Conservation (phyloP, 2,113 vertebrate genomes). For the Bettongia penicillata region DNA sequence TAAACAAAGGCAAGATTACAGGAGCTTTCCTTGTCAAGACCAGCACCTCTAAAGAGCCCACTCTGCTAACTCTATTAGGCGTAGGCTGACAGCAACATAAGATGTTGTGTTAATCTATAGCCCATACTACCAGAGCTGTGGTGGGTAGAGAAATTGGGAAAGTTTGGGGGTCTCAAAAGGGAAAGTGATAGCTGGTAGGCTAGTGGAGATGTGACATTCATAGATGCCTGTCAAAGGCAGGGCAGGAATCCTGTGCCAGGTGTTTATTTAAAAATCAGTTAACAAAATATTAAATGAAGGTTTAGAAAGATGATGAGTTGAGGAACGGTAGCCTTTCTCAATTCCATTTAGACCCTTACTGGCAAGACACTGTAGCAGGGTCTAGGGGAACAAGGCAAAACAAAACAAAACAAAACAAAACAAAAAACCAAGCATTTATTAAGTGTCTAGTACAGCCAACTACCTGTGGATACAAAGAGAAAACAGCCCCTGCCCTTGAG, state of each 20-base stretch:
- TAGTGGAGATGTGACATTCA: rapidly evolving
- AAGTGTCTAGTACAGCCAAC: neutral
- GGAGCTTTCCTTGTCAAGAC: conserved; percentile 78
- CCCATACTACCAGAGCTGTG: conserved; percentile 25
- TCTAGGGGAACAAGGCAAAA: neutral
- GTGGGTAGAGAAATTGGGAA: conserved; percentile 60
- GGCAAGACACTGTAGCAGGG: neutral
- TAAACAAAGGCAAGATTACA: conserved; percentile 85
- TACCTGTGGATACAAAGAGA: neutral
- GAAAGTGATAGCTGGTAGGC: neutral
- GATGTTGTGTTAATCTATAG: conserved; percentile 39
- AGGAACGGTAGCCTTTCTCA: neutral
- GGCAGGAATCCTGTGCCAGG: neutral
- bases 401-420: neutral
- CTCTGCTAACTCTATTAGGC: conserved; percentile 77
- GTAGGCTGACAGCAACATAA: conserved; percentile 61
- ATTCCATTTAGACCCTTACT: neutral
- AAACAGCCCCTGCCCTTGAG: neutral
- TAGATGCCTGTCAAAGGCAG: neutral
- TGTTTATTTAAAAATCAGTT: conserved; percentile 37
- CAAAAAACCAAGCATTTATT: neutral
- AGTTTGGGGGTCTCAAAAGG: neutral
- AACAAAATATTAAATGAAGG: neutral
- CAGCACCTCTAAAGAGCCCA: conserved; percentile 73
- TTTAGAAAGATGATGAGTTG: neutral